Conservation (phyloP, 64 coral and sea anemone genomes). For the Orbicella faveolata region DNA sequence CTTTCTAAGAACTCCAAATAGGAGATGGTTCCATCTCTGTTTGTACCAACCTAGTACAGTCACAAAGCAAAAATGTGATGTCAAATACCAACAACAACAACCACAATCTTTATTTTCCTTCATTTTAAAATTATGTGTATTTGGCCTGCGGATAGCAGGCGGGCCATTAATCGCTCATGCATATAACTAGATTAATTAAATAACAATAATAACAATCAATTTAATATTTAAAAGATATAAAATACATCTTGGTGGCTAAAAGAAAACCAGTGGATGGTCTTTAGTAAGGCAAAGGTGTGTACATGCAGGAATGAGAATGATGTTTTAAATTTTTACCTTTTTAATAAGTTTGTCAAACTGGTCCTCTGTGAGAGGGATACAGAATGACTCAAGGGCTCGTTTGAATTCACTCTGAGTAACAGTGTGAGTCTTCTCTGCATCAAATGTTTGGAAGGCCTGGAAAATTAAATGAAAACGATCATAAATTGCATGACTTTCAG, state of each 20-base stretch:
- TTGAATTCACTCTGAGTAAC: slow-evolving; percentile 90
- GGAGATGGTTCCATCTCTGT: slow-evolving; percentile 83
- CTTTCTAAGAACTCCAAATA: slow-evolving; percentile 86
- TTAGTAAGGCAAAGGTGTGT: neutral
- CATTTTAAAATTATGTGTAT: too few species aligned
- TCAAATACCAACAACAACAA: too few species aligned
- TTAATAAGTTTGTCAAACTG: slow-evolving; percentile 77
- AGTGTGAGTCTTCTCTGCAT: slow-evolving; percentile 80
- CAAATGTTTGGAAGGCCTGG: slow-evolving; percentile 90
- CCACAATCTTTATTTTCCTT: too few species aligned
- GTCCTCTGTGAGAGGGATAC: slow-evolving; percentile 80
- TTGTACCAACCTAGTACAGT: slow-evolving; percentile 51
- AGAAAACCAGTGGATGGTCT: too few species aligned
- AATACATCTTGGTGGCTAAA: too few species aligned
- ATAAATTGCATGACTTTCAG: too few species aligned
- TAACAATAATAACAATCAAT: too few species aligned
- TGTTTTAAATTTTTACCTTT: slow-evolving; percentile 65
- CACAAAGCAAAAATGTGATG: neutral
- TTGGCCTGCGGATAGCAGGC: too few species aligned
- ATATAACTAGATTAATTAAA: too few species aligned
- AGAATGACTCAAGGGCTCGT: slow-evolving; percentile 85
- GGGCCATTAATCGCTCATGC: too few species aligned
- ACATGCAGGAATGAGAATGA: neutral
- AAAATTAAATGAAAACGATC: neutral
- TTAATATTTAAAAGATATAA: too few species aligned